Conservation (phyloP, 1,140 invertebrate species). For the Nixonia krombeini region DNA sequence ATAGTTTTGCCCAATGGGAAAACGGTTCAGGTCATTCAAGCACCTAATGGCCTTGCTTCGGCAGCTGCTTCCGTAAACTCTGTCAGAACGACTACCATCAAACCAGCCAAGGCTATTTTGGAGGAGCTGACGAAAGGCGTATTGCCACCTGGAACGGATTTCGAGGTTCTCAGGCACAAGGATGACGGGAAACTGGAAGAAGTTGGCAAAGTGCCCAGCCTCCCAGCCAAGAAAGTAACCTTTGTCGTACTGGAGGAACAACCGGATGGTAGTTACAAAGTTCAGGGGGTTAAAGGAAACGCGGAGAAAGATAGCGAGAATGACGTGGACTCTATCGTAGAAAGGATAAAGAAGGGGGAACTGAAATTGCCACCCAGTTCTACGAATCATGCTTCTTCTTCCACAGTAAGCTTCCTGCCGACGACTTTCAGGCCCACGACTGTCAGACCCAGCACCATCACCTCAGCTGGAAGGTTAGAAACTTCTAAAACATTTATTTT, state of each 20-base stretch:
- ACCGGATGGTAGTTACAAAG: conserved; percentile 85
- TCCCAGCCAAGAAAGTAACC: conserved; percentile 85
- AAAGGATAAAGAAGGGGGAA: conserved; percentile 85
- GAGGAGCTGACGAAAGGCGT: conserved; percentile 84
- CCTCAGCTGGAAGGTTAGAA: conserved; percentile 15
- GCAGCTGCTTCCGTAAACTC: conserved; percentile 49
- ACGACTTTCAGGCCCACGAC: conserved; percentile 59
- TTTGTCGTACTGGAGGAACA: conserved; percentile 89
- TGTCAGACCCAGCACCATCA: conserved; percentile 15
- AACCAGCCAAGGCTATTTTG: conserved; percentile 74
- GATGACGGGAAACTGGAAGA: conserved; percentile 81
- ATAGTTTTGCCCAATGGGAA: conserved; percentile 81
- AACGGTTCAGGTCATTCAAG: conserved; percentile 78
- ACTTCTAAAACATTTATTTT: too few relatives aligned
- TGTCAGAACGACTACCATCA: conserved; percentile 69
- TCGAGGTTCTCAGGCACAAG: conserved; percentile 82
- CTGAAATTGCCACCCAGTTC: conserved; percentile 81
- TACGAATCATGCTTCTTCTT: conserved; percentile 19
- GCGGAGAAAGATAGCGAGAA: conserved; percentile 77
- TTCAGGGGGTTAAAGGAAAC: conserved; percentile 74
- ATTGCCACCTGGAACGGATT: conserved; percentile 82
- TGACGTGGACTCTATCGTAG: conserved; percentile 85
- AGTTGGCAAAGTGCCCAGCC: conserved; percentile 75
- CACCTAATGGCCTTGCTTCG: conserved; percentile 53
- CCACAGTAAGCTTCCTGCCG: conserved; percentile 4